Percentiles rank a stretch among this genome's conserved stretches.
These are phyloP conservation scores for Daubentonia madagascariensis DNA, from an alignment of 2,113 vertebrate species.

Conservation along the genomic window DNA sequence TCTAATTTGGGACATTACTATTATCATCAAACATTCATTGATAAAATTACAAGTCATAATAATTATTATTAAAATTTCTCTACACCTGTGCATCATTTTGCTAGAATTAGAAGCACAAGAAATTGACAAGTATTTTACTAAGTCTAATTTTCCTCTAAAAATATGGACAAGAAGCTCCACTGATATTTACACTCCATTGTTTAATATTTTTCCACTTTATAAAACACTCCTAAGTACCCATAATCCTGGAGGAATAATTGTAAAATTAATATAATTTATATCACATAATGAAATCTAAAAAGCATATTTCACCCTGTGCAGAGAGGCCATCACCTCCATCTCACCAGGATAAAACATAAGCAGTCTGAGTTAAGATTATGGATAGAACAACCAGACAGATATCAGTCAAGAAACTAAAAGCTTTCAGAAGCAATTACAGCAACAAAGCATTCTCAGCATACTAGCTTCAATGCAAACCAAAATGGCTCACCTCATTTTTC, in stretches of 20 bases:
- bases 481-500: constrained; percentile 5
- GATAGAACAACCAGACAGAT: constrained; percentile 40
- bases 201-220: constrained; percentile 47
- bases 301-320: constrained; percentile 9
- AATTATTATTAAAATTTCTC: constrained; percentile 11
- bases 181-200: background rate
- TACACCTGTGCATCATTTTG: background rate
- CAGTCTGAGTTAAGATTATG: constrained; percentile 29
- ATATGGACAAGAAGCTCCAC: background rate
- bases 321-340: constrained; percentile 8
- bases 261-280: constrained; percentile 52
- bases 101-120: constrained; percentile 31
- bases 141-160: constrained; percentile 38
- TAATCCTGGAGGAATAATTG: constrained; percentile 35
- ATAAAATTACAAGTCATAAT: constrained; percentile 25
- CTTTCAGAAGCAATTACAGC: constrained; percentile 3
- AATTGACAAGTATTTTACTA: constrained; percentile 5
- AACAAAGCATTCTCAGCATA: constrained; percentile 11
- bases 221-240: constrained; percentile 29
- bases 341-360: constrained; percentile 38
- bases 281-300: constrained; percentile 62
- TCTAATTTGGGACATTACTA: background rate
- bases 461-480: background rate
- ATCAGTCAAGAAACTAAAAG: constrained; percentile 49
- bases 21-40: background rate